Base-by-base conservation (phyloP, 1,140 invertebrate genomes). In the Drosophila sturtevanti region DNA sequence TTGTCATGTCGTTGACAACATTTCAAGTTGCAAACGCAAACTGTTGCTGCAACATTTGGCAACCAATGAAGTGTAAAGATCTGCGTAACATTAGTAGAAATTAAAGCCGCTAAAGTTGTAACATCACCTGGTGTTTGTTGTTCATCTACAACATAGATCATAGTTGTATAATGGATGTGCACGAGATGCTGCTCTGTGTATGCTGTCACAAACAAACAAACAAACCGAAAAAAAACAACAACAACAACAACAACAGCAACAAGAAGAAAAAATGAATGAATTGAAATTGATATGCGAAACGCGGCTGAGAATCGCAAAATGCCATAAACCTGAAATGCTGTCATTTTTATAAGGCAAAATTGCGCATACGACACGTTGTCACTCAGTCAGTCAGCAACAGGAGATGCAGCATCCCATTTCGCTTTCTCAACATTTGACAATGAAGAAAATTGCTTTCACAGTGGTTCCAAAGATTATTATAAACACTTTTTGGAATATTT, bases 261-360 rank as follows among this genome's bases (percentile, higher is more conserved):
- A 31, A 31, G 7, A 24, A 4, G 22, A 24, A 31, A 31, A 31
- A 31, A 0, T 31, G 27, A 31, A 31, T 82, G 75, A 87, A 89
- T 87, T 82, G 75, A 86, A 86, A 86, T 86, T 86, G 82, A 86
- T 86, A 86, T 86, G 79, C 79, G 81, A 67, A 64, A 52, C 73
- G 79, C 82, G 74, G 63, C 65, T 69, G 67, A 65, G 78, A 77
- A 63, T 71, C 59, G 68, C 61, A 77, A 69, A 73, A 74, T 82
- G 79, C 68, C 82, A 81, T 87, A 87, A 87, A 72, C 67, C 68
- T 75, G 54, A 87, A 86, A 82, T 79, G 68, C 66, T 78, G 78
- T 79, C 79, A 87, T 82, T 86, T 82, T 86, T 87, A 82, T 79
- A 81, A 76, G 70, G 82, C 75, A 72, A 87, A 79, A 86, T 79